Evolutionary conservation across 2,113 vertebrate species (phyloP), one percentile per base, ranked within the genome.

Genomic region (Hippolais icterina): DNA sequence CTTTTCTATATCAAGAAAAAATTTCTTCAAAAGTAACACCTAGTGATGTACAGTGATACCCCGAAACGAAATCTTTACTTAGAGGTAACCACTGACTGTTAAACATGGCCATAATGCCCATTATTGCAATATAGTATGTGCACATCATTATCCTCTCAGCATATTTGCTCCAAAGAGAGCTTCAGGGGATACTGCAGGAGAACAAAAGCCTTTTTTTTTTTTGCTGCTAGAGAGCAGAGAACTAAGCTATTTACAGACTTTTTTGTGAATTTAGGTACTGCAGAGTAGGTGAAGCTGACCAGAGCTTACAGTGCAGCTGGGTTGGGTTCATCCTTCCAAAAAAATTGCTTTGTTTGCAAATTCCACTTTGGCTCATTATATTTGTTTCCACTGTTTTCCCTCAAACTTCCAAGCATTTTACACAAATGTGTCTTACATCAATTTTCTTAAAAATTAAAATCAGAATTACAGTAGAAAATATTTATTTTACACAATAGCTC

Each of bases 311-410:
- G 10, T 70, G 27, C 29, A 39, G 6, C 33, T 68, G 15, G 4
- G 50, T 96, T 68, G 25, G 5, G 1, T 75, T 87, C 23, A 37
- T 18, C 7, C 9, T n/a, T 46, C 24, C 7, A 20, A 5, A 6
- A 9, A 50, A 53, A 35, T 39, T 10, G 4, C 12, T 54, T 61
- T 39, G 12, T 68, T 94, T 83, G 18, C 1, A 0, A 53, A 25
- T 42, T 66, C 16, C 2, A 0, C 6, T 76, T 65, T 42, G 3
- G 2, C 25, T 78, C 2, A 6, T 22, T 61, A 1, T 24, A 11
- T 53, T 83, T 54, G 6, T 44, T 53, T 66, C 9, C 11, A 4
- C 24, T 47, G 16, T 74, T 84, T 60, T 35, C 23, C 5, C 6
- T 87, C 41, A 70, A 6, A 8, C 9, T 33, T 33, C 3, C 4